Percentiles rank a stretch among this genome's conserved stretches.
Evolutionary conservation across 2,888 invertebrate species (phyloP).

Genomic region (Drosophila kanekoi): DNA sequence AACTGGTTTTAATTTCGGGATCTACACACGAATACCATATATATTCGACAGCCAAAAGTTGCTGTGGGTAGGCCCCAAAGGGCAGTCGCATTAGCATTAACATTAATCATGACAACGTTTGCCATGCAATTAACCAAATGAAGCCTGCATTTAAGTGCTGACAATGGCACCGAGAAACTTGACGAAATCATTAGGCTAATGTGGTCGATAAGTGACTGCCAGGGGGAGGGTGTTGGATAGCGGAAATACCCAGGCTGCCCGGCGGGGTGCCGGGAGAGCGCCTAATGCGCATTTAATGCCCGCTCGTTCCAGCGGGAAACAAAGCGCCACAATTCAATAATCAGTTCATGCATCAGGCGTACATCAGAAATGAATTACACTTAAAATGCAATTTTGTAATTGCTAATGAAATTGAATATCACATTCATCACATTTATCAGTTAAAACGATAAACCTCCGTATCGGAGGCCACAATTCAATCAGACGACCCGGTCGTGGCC

Average conservation of each 20-base stretch:
- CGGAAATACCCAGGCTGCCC: not conserved
- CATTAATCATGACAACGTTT: constrained; percentile 75
- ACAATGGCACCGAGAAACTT: constrained; percentile 58
- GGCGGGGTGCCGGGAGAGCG: not conserved
- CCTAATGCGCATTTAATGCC: constrained; percentile 70
- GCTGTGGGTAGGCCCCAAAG: constrained; percentile 51
- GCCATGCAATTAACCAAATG: constrained; percentile 77
- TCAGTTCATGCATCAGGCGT: constrained; percentile 19
- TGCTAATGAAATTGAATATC: constrained; percentile 35
- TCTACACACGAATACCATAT: too few species aligned
- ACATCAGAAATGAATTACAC: constrained; percentile 62
- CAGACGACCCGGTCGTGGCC: constrained; percentile 50
- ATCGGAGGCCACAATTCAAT: constrained; percentile 59
- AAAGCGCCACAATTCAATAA: constrained; percentile 30
- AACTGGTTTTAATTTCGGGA: constrained; percentile 55
- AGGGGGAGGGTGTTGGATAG: constrained; percentile 13
- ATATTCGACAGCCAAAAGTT: constrained; percentile 9
- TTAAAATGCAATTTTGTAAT: constrained; percentile 64
- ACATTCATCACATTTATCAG: constrained; percentile 28
- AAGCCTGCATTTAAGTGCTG: constrained; percentile 78
- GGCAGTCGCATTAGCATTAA: constrained; percentile 52
- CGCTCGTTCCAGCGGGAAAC: constrained; percentile 35
- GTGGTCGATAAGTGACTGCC: constrained; percentile 67
- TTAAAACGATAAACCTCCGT: not conserved
- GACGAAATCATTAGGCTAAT: constrained; percentile 75